Evolutionary conservation across 2,113 vertebrate species (phyloP).

Genomic region (Etheostoma cragini): DNA sequence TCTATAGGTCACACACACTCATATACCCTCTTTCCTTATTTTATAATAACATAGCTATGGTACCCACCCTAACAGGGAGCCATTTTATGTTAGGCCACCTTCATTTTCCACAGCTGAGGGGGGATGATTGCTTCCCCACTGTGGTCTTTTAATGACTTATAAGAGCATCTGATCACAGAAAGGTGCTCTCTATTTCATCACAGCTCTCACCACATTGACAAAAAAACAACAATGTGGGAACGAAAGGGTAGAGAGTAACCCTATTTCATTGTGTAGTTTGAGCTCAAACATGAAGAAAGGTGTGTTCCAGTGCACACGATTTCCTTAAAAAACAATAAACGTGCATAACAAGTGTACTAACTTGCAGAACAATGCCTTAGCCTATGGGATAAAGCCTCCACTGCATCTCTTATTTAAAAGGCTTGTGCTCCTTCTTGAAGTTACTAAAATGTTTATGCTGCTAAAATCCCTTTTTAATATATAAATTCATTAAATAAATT

Average conservation of each 20-base stretch:
- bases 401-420: neutral
- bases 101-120: constrained; percentile 46
- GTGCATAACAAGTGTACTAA: neutral
- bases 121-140: constrained; percentile 39
- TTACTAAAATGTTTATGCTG: neutral
- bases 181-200: constrained; percentile 48
- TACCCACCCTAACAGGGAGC: constrained; percentile 32
- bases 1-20: neutral
- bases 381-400: neutral
- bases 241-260: neutral
- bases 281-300: neutral
- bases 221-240: constrained; percentile 10
- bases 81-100: constrained; percentile 41
- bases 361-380: neutral
- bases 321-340: constrained; percentile 3
- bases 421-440: neutral
- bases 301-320: neutral
- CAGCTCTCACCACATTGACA: constrained; percentile 9
- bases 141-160: constrained; percentile 50
- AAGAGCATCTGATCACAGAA: constrained; percentile 47
- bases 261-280: neutral
- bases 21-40: constrained; percentile 7
- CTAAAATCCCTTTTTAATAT: neutral
- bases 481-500: neutral
- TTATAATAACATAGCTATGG: constrained; percentile 40